A percentile compares a stretch with the other conserved stretches of the same genome.
These are phyloP conservation scores for Orthosia cruda DNA, from an alignment of 2,888 invertebrate species.

Conservation along the genomic window DNA sequence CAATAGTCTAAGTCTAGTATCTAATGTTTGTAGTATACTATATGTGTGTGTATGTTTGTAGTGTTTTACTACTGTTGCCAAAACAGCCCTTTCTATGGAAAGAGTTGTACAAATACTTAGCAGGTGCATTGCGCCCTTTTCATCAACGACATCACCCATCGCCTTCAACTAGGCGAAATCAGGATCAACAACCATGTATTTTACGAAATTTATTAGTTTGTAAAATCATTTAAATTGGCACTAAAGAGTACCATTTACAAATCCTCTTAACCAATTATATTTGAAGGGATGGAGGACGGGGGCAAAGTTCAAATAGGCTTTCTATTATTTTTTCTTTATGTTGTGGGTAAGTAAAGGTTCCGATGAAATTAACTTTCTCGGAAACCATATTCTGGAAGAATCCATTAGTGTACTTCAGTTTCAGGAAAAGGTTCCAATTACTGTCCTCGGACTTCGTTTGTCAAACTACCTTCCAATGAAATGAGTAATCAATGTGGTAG, in stretches of 20 bases:
- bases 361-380: conserved; percentile 5
- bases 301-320: conserved; percentile 7
- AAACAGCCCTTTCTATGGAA: background rate
- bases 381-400: conserved; percentile 15
- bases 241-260: conserved; percentile 1
- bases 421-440: conserved; percentile 6
- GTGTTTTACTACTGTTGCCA: background rate
- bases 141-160: background rate
- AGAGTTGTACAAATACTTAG: background rate
- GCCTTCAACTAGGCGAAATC: background rate
- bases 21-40: background rate
- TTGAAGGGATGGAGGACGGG: background rate
- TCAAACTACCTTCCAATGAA: background rate
- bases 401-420: conserved; percentile 3
- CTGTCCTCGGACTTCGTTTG: background rate
- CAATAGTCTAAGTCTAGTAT: background rate
- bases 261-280: conserved; percentile 6
- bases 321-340: background rate
- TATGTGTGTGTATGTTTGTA: background rate
- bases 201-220: background rate
- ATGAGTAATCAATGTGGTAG: background rate
- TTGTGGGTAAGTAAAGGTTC: background rate
- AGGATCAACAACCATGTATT: background rate
- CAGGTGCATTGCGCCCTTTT: no score
- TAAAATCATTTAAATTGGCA: background rate